Percentiles rank a stretch among this genome's conserved stretches.
phyloP scores from a whole-genome alignment of 2,888 invertebrate species.

The Heliconius cydno region DNA sequence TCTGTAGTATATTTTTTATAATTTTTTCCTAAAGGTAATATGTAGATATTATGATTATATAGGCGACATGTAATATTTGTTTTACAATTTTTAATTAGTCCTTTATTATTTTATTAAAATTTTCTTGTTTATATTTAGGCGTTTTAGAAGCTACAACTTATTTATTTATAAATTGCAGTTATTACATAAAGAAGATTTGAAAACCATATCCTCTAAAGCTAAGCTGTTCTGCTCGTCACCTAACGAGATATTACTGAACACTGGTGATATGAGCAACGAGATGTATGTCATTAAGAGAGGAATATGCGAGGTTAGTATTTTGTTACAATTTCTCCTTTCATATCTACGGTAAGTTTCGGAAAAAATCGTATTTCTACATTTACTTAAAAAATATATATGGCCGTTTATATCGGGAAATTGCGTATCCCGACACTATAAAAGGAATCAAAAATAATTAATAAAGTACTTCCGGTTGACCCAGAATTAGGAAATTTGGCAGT shows the following conservation, averaged over 20 bases:
- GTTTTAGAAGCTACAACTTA: neutral
- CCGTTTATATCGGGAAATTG: too few species aligned
- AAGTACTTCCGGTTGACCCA: too few species aligned
- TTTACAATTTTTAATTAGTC: too few species aligned
- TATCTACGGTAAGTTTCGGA: too few species aligned
- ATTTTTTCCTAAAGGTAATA: too few species aligned
- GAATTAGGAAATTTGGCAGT: too few species aligned
- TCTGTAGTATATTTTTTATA: too few species aligned
- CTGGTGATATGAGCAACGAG: slow-evolving; percentile 72
- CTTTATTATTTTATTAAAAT: neutral
- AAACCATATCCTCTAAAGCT: slow-evolving; percentile 61
- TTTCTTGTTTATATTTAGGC: neutral
- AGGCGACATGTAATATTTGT: neutral
- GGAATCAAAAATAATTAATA: too few species aligned
- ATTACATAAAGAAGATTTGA: slow-evolving; percentile 65
- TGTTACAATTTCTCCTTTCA: neutral
- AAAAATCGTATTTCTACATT: too few species aligned
- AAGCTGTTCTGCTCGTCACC: slow-evolving; percentile 69
- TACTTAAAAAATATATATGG: too few species aligned
- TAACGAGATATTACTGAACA: slow-evolving; percentile 70
- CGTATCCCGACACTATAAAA: too few species aligned
- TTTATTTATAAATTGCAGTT: slow-evolving; percentile 51
- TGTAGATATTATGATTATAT: neutral
- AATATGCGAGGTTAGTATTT: slow-evolving; percentile 65
- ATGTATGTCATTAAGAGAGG: slow-evolving; percentile 71